Conservation (phyloP, 2,797 vertebrate species). For the Eidolon dupreanum region DNA sequence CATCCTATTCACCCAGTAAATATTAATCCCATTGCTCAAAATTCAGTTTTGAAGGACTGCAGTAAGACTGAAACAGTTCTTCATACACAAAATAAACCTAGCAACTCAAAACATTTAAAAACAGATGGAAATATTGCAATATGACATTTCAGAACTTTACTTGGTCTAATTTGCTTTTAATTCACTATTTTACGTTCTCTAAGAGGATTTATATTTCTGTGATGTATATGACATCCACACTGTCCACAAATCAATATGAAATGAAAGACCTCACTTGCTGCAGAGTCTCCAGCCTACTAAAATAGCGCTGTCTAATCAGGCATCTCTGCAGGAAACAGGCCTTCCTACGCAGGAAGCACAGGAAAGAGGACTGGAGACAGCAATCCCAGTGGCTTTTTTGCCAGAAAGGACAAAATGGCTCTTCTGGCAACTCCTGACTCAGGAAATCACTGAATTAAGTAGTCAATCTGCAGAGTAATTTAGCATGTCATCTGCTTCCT, state of each 20-base stretch:
- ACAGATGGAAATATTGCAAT: background rate
- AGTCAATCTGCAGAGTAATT: conserved; percentile 88
- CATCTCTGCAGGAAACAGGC: conserved; percentile 91
- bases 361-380: conserved; percentile 93
- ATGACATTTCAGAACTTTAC: background rate
- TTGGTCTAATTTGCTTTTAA: conserved; percentile 20
- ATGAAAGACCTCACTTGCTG: conserved; percentile 79
- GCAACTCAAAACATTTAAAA: background rate
- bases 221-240: conserved; percentile 71
- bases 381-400: conserved; percentile 87
- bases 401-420: conserved; percentile 90
- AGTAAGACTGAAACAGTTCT: background rate
- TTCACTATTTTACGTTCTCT: conserved; percentile 65
- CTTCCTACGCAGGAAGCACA: conserved; percentile 93
- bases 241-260: conserved; percentile 81
- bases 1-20: background rate
- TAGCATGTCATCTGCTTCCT: conserved; percentile 90
- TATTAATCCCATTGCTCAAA: background rate
- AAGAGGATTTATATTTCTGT: conserved; percentile 71
- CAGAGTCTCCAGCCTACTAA: conserved; percentile 83
- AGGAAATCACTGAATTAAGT: conserved; percentile 88
- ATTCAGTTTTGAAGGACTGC: background rate
- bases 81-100: background rate
- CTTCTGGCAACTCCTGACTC: conserved; percentile 84
- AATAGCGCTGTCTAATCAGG: conserved; percentile 88